Evolutionary conservation across 2,888 invertebrate genomes (phyloP).

Genomic region (Podotricha telesiphe): DNA sequence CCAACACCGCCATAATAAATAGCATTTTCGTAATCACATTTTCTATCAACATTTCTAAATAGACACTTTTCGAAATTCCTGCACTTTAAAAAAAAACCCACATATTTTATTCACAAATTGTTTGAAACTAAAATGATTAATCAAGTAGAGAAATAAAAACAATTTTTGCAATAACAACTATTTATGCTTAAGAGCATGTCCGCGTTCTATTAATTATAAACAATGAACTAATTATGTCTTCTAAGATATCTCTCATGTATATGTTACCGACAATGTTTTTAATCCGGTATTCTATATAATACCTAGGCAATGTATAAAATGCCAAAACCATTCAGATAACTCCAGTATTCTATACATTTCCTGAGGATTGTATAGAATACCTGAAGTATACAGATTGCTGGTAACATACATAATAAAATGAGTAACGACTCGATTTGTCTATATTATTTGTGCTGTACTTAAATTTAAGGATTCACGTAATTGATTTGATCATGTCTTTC

Average conservation of each 20-base stretch:
- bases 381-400: too few species aligned
- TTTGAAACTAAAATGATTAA: background rate
- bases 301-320: too few species aligned
- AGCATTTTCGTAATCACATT: background rate
- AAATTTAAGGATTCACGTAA: too few species aligned
- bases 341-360: too few species aligned
- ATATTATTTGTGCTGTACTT: too few species aligned
- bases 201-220: background rate
- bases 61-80: background rate
- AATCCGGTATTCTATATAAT: too few species aligned
- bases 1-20: background rate
- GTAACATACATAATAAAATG: too few species aligned
- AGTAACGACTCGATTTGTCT: too few species aligned
- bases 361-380: too few species aligned
- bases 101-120: background rate
- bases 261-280: too few species aligned
- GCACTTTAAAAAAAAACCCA: background rate
- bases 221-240: background rate
- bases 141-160: background rate
- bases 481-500: too few species aligned
- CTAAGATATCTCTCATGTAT: background rate
- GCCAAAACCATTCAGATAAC: too few species aligned
- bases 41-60: background rate
- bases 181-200: background rate
- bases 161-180: background rate